Base-by-base conservation (phyloP, 2,113 vertebrate genomes). In the Pluvianellus socialis region DNA sequence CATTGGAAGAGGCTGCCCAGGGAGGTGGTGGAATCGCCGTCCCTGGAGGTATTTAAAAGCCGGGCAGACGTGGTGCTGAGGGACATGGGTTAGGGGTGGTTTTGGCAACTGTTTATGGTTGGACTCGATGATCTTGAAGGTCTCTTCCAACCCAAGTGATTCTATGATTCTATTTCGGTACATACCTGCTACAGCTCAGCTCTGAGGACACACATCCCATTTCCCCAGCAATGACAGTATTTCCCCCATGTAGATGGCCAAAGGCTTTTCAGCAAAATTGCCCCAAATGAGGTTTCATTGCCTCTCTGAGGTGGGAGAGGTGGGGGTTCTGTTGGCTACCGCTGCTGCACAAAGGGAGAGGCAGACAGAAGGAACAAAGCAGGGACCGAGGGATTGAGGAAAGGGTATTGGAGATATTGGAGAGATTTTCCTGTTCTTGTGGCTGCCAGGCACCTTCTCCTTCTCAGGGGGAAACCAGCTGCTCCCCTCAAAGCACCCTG, bases 231-330 rank as follows among this genome's bases (percentile, higher is more conserved):
- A 4, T 28, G 30, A 13, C 50, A 58, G 50, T 2, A 14, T 30
- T 19, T 30, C 38, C 28, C 27, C 32, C n/a, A 35, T 0, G 1
- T 0, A 53, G 32, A 28, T 5, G 12, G 30, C 42, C 33, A 47
- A 66, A 74, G 30, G 28, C 42, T 63, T 59, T 72, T 74, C 38
- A 79, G 38, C 30, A 85, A 52, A 58, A 53, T 7, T 49, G 50
- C 4, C 50, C 56, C 27, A 20, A 21, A 4, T 3, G 50, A 55
- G 44, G 44, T 63, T 71, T 59, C 59, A 24, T 14, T 70, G 70
- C 12, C 55, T 40, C 11, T 75, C 27, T 24, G 3, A 27, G 23
- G 19, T 2, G 18, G 6, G 21, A 3, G 7, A 50, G 22, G 22
- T 5, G 7, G 10, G 28, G 18, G 17, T 16, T 44, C 2, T 52